phyloP scores from a whole-genome alignment of 2,113 vertebrate genomes.

The Cyanoramphus novaezelandiae region DNA sequence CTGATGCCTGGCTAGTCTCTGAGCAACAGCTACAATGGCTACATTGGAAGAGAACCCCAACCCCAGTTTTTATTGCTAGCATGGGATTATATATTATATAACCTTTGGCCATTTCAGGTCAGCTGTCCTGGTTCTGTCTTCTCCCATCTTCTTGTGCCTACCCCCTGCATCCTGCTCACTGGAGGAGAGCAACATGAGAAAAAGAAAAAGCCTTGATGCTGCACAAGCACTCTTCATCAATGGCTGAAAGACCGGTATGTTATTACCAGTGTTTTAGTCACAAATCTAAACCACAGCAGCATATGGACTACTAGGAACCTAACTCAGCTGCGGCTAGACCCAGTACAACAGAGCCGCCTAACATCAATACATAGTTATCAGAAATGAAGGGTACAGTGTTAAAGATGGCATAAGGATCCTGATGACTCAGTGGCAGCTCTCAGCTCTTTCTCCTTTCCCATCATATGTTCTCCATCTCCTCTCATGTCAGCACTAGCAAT shows the following conservation, averaged over 20 bases:
- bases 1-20: background rate
- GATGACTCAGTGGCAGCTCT: background rate
- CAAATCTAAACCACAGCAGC: background rate
- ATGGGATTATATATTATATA: background rate
- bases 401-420: background rate
- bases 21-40: background rate
- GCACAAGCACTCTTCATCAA: background rate
- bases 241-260: background rate
- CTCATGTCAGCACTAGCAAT: background rate
- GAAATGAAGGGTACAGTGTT: background rate
- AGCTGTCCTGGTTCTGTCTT: background rate
- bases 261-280: background rate
- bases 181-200: rapidly evolving
- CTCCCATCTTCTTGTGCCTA: background rate
- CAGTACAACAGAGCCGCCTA: background rate
- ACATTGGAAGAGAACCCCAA: background rate
- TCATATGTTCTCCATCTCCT: background rate
- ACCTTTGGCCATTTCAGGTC: background rate
- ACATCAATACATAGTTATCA: background rate
- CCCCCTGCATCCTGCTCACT: background rate
- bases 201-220: background rate
- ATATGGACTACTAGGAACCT: background rate
- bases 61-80: background rate
- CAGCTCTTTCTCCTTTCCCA: background rate
- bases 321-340: background rate